Evolutionary conservation across 2,888 invertebrate genomes (phyloP), one percentile per base, ranked within the genome.

Genomic region (Pollenia amentaria): DNA sequence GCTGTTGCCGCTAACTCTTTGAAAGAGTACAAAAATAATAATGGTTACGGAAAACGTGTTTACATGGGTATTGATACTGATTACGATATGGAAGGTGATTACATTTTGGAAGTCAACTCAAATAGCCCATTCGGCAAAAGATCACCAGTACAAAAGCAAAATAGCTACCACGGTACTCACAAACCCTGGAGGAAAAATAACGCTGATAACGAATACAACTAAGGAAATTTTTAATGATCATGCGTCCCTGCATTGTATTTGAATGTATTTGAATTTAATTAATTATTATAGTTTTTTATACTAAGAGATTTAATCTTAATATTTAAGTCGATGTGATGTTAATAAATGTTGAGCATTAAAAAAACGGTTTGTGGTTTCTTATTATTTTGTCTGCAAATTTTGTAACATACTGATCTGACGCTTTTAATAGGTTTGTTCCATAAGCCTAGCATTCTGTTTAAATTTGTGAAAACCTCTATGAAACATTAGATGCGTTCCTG

Each of bases 51-150:
- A 75, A 89, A 89, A 88, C 92, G 91, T 75, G 89, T 90, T 57
- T 91, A 91, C 85, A 93, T 93, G 93, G 93, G 93, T 70, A 90
- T 91, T 64, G 88, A 84, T 21, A 89, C 90, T 72, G 90, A 90
- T 60, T 88, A 72, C 18, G 91, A 91, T 88, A 89, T 90, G 21
- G 85, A 90, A 70, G 93, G 93, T 55, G 91, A 92, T 83, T 93
- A 91, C 85, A 90, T 92, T 21, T 89, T 93, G 53, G 89, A 91
- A 89, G 93, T 93, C 29, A 93, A 92, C 88, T 42, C 90, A 0
- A 89, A 90, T 76, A 90, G 91, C 67, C 93, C 93, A 42, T 93
- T 91, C 85, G 93, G 93, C 46, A 90, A 89, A 72, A 91, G 90
- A 78, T 88, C 91, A 6, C 90, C 91, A 12, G 91, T 91, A 46